Evolutionary conservation across 2,888 invertebrate genomes (phyloP).

Genomic region (Pseudococcus longispinus): DNA sequence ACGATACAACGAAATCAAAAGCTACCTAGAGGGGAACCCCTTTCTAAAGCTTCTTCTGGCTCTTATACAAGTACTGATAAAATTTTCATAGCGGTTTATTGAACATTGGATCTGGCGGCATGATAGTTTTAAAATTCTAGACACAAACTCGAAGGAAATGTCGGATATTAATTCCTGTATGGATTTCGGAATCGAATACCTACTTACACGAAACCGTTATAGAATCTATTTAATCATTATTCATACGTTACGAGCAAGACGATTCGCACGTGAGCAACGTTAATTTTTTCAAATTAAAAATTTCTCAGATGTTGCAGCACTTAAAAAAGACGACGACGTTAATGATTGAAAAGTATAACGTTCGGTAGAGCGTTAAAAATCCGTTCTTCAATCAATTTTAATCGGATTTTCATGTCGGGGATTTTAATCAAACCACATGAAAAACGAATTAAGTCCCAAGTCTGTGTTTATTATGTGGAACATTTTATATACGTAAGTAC

Average conservation of each 20-base stretch:
- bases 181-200: not conserved
- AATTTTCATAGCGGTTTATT: not conserved
- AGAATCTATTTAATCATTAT: slow-evolving; percentile 34
- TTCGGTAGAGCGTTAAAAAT: slow-evolving; percentile 5
- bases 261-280: slow-evolving; percentile 13
- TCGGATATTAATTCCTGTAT: not conserved
- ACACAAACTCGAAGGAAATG: not conserved
- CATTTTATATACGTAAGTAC: not conserved
- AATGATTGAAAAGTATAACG: slow-evolving; percentile 20
- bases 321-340: not conserved
- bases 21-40: too few species aligned
- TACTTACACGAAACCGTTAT: not conserved
- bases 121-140: not conserved
- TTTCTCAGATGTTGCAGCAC: not conserved
- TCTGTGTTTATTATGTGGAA: slow-evolving; percentile 5
- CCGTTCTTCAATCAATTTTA: slow-evolving; percentile 27
- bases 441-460: slow-evolving; percentile 17
- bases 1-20: too few species aligned
- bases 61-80: not conserved
- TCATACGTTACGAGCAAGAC: not conserved
- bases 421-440: slow-evolving; percentile 33
- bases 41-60: too few species aligned
- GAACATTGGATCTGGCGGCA: not conserved
- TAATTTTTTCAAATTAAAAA: slow-evolving; percentile 16
- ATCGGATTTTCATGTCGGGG: slow-evolving; percentile 24